Evolutionary conservation across 2,888 invertebrate species (phyloP).

Genomic region (Cephus pygmeus): DNA sequence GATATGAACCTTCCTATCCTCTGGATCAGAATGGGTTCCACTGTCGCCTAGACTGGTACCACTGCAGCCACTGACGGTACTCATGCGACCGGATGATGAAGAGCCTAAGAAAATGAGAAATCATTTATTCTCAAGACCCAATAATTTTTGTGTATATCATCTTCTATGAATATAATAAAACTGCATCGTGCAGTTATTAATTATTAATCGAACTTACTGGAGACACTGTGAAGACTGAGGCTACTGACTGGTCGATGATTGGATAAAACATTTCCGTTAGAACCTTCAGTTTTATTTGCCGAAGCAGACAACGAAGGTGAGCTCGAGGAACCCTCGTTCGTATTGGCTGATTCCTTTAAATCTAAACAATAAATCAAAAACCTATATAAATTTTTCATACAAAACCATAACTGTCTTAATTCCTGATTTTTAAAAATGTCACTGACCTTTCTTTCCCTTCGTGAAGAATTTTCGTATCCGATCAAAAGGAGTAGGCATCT

Average conservation of each 20-base stretch:
- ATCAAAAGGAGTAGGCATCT: slow-evolving; percentile 84
- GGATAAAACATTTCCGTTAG: slow-evolving; percentile 46
- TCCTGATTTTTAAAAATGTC: slow-evolving; percentile 8
- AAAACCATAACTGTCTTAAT: background rate
- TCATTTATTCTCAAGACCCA: background rate
- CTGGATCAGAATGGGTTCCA: slow-evolving; percentile 86
- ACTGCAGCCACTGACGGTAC: slow-evolving; percentile 79
- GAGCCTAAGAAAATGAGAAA: slow-evolving; percentile 69
- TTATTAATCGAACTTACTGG: slow-evolving; percentile 66
- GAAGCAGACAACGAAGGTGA: slow-evolving; percentile 8
- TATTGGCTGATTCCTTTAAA: slow-evolving; percentile 43
- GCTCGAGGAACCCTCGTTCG: slow-evolving; percentile 37
- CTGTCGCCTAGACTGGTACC: slow-evolving; percentile 86
- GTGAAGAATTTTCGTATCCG: slow-evolving; percentile 81
- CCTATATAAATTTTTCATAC: background rate
- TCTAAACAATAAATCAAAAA: slow-evolving; percentile 22
- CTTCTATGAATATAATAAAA: background rate
- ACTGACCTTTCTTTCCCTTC: slow-evolving; percentile 69
- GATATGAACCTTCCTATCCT: slow-evolving; percentile 73
- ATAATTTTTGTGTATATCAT: background rate
- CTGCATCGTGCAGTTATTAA: background rate
- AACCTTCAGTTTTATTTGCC: slow-evolving; percentile 40
- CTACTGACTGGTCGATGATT: slow-evolving; percentile 75
- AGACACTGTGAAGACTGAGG: slow-evolving; percentile 75
- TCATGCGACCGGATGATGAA: slow-evolving; percentile 82